Conservation (phyloP, 2,113 vertebrate species). For the Podocnemis expansa region DNA sequence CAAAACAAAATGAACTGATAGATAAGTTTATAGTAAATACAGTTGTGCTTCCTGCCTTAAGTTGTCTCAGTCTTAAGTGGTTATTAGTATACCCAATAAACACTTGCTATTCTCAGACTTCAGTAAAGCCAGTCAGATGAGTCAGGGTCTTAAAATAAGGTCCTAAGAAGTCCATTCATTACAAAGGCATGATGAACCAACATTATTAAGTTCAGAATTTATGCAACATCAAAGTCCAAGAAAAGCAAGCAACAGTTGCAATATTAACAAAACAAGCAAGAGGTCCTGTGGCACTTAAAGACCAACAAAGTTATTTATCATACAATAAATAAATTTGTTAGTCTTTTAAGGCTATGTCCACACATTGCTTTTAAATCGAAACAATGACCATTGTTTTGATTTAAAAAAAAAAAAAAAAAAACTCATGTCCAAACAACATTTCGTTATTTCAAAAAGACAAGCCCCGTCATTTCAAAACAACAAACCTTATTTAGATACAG, state of each 20-base stretch:
- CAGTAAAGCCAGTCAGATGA: not conserved
- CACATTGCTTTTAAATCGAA: no score
- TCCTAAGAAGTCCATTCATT: not conserved
- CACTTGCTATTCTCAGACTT: not conserved
- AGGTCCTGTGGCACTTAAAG: no score
- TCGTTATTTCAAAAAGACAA: no score
- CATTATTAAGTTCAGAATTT: not conserved
- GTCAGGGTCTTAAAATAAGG: not conserved
- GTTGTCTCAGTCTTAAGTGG: not conserved
- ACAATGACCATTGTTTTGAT: no score
- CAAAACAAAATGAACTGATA: not conserved
- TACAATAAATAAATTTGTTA: no score
- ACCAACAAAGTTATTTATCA: no score
- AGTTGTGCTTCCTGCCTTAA: rapidly evolving
- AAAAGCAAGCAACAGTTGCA: not conserved
- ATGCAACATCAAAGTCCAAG: no score
- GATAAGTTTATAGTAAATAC: not conserved
- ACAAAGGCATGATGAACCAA: not conserved
- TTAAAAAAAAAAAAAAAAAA: no score
- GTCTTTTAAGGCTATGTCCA: no score
- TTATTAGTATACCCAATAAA: not conserved
- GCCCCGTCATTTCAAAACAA: no score
- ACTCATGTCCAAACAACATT: no score
- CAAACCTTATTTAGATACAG: no score
- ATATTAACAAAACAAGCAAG: not conserved